Percentiles rank a stretch among this genome's conserved stretches.
Conservation (phyloP, 2,888 invertebrate species). For the Lucinisca nassula region DNA sequence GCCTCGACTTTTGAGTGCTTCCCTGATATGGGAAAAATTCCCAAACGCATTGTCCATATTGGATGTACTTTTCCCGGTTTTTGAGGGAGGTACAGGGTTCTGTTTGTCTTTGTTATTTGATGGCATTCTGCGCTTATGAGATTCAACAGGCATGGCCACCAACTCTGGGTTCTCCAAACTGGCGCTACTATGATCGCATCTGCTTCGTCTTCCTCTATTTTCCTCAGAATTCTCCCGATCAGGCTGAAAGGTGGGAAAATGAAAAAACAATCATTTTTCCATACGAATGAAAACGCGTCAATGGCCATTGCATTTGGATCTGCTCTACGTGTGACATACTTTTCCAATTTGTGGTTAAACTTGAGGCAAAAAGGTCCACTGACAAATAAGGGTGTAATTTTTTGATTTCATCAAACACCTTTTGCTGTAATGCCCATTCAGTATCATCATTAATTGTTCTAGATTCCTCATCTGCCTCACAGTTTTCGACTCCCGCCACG, state of each 20-base stretch:
- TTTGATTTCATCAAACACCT: not conserved
- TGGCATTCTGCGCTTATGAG: not conserved
- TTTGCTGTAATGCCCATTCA: not conserved
- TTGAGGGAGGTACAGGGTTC: too few relatives aligned
- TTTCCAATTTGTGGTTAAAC: not conserved
- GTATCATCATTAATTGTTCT: not conserved
- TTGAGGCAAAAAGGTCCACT: not conserved
- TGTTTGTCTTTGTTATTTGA: not conserved
- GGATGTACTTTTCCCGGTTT: too few relatives aligned
- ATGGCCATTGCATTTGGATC: not conserved
- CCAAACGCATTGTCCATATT: not conserved
- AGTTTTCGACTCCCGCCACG: too few relatives aligned
- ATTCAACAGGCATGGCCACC: not conserved
- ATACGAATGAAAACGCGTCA: not conserved
- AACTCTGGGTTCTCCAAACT: not conserved
- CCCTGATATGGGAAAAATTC: not conserved
- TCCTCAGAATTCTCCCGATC: not conserved
- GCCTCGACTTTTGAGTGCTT: not conserved
- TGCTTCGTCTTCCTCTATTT: not conserved
- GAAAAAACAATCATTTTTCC: not conserved
- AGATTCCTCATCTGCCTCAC: not conserved
- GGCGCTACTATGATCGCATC: not conserved
- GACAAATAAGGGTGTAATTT: not conserved
- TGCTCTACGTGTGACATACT: not conserved
- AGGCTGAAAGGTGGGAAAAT: not conserved